Conservation (phyloP, 2,888 invertebrate genomes). For the Drosophila siamana region DNA sequence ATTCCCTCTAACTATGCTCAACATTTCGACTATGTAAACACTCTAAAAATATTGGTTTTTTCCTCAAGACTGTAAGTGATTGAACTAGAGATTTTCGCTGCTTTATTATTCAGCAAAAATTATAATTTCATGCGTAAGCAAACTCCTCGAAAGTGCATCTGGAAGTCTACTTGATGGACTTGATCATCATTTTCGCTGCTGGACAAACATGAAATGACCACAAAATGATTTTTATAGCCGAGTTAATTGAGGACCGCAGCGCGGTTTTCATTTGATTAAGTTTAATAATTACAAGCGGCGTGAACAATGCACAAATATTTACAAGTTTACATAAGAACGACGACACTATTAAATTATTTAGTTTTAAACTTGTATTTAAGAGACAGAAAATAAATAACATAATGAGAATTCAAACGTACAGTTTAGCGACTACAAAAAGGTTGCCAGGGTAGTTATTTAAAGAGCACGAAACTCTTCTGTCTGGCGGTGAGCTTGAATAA, state of each 20-base stretch:
- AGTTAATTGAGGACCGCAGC: slow-evolving; percentile 73
- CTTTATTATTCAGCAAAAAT: neutral
- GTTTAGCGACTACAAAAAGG: no score
- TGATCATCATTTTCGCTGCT: slow-evolving; percentile 1
- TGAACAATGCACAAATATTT: slow-evolving; percentile 37
- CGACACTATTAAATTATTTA: slow-evolving; percentile 18
- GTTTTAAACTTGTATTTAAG: neutral
- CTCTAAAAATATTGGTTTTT: neutral
- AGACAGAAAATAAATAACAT: neutral
- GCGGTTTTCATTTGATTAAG: slow-evolving; percentile 77
- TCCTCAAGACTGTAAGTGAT: neutral
- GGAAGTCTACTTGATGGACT: slow-evolving; percentile 9
- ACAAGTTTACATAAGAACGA: slow-evolving; percentile 28
- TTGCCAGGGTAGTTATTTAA: neutral
- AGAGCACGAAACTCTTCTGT: no score
- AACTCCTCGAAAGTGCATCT: neutral
- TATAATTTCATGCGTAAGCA: neutral
- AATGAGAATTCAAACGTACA: neutral
- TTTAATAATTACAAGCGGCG: slow-evolving; percentile 63
- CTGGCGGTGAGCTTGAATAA: no score
- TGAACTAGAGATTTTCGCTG: no score
- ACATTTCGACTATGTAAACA: neutral
- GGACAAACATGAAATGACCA: slow-evolving; percentile 60
- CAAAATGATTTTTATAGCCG: slow-evolving; percentile 74
- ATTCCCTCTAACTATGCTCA: slow-evolving; percentile 5